Base-by-base conservation (phyloP, 2,888 invertebrate species). In the Alloplasta piceator region DNA sequence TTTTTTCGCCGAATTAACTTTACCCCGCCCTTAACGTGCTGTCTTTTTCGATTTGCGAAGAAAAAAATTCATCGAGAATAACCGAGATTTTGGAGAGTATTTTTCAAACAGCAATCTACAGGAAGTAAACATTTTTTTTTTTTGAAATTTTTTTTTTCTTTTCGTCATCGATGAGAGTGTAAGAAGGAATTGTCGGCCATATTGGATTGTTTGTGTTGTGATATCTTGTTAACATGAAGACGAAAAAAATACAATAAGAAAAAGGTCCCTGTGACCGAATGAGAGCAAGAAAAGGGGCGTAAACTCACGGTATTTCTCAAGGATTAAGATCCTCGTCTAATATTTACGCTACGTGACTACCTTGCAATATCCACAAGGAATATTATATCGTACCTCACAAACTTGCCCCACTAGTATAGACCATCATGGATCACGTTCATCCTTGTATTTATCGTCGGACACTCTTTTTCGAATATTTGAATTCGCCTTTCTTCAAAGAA, bases 281-380 rank as follows among this genome's bases (percentile, higher is more conserved):
- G 52, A 55, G 52, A 55, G 52, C 12, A 16, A 55, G 16, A 14
- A 16, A 10, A 6, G 1, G 56, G 12, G 39, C 14, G 36, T 66
- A 60, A 48, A 16, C 61, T 10, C 56, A 38, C 43, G 16, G 52
- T 43, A 61, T 39, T 3, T n/a, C 43, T 26, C 61, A 41, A 14
- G 52, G 41, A 68, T 84, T 79, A 80, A 81, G 84, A 84, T 83
- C 81, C 84, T 84, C 76, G 77, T 83, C 84, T 85, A 85, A 85
- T 85, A 85, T 85, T 85, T 82, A 85, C 84, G 79, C 75, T 83
- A 85, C 83, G 84, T 85, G 84, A 81, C 84, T 81, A 64, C 77
- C 79, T 78, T 68, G 79, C 80, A 80, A 80, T 79, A 78, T 77
- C 79, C 74, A 84, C 78, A 80, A 61, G 39, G 26, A 14, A 43